Base-by-base conservation (phyloP, 2,888 invertebrate species). In the Amphipoea lucens region DNA sequence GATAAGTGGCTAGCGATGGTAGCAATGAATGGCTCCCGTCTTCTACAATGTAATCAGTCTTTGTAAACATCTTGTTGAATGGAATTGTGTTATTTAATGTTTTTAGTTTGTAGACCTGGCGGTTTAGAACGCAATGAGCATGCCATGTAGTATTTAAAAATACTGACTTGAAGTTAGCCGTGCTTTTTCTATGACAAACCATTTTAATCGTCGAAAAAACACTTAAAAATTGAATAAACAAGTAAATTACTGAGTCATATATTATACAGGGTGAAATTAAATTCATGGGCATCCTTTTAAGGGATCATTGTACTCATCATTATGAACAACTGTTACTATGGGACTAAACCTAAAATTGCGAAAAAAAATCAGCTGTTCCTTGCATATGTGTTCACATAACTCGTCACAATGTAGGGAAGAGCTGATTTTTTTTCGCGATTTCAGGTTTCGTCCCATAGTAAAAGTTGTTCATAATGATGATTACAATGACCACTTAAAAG, bases 1-100 rank as follows among this genome's bases (percentile, higher is more conserved):
- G 87, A 85, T 86, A 86, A 85, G 83, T 86, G 70, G 83, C 57
- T 65, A 42, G 82, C 82, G 60, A 67, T 74, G 42, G 40, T 51
- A 40, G 14, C 71, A 71, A 86, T 68, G 60, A 76, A 83, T 84
- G 78, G 71, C 20, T 76, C 17, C 70, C 65, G 82, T 71, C 78
- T 63, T 45, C 51, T 84, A 57, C n/a, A 45, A 54, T 63, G 75
- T 57, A 67, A 84, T 86, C 78, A 72, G 57, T 82, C 86, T 84
- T 85, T 51, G 82, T 82, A 62, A 74, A 74, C 74, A 80, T 85
- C 65, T 63, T 74, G 42, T 29, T 20, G 45, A 74, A 71, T 45
- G 2, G 45, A 74, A 69, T 40, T 48, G 48, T 74, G 36, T n/a
- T 17, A 12, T 69, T 54, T 17, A 6, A 62, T 76, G 45, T 63